phyloP scores from a whole-genome alignment of 2,797 vertebrate species.

The Nasua narica region DNA sequence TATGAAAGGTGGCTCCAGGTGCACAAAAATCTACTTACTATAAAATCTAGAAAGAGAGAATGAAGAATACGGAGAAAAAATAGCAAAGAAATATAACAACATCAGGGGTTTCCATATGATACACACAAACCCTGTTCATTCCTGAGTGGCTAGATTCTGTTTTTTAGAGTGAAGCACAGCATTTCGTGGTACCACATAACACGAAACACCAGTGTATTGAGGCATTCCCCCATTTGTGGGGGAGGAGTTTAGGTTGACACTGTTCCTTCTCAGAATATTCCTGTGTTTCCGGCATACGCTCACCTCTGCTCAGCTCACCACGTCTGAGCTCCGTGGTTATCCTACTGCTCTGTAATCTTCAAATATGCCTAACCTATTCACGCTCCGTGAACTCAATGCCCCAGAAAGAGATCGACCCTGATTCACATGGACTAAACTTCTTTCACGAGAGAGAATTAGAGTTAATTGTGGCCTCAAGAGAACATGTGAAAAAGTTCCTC shows the following conservation, averaged over 20 bases:
- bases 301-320: not conserved
- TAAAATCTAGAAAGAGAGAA: not conserved
- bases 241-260: not conserved
- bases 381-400: fast-evolving
- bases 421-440: fast-evolving
- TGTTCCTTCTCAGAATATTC: not conserved
- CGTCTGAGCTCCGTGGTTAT: not conserved
- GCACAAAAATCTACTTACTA: not conserved
- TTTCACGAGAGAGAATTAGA: not conserved
- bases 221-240: fast-evolving
- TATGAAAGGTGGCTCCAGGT: not conserved
- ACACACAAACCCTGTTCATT: not conserved
- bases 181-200: not conserved
- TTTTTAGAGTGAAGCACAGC: not conserved
- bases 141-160: not conserved
- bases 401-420: not conserved
- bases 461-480: fast-evolving
- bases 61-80: not conserved
- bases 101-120: not conserved
- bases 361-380: not conserved
- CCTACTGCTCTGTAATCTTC: not conserved
- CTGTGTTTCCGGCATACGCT: not conserved
- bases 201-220: not conserved
- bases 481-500: not conserved
- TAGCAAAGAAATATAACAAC: not conserved